A percentile compares a stretch with the other conserved stretches of the same genome.
phyloP scores from a whole-genome alignment of 37 sponge, comb jelly and placozoan genomes.

The Cliona cf. orientalis region DNA sequence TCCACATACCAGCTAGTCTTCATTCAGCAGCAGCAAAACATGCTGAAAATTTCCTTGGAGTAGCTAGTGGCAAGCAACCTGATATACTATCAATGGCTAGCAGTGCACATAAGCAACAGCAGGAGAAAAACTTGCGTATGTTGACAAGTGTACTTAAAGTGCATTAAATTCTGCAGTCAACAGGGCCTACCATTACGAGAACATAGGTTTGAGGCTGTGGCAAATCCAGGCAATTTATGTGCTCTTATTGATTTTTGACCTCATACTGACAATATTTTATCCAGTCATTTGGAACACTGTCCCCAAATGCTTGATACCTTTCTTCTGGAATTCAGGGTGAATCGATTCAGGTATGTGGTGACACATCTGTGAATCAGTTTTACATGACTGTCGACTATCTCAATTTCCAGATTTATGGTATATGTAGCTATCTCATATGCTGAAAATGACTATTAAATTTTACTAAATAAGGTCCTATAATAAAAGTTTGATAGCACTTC shows the following conservation, averaged over 20 bases:
- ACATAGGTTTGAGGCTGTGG: neutral
- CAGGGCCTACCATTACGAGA: neutral
- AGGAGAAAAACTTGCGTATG: neutral
- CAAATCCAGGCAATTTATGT: slow-evolving; percentile 9
- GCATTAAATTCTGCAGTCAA: neutral
- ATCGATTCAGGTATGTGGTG: neutral
- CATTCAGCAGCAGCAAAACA: neutral
- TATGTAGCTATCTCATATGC: too few relatives aligned
- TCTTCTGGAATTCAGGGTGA: neutral
- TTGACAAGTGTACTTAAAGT: neutral
- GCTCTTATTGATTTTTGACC: slow-evolving; percentile 5
- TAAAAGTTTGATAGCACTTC: too few relatives aligned
- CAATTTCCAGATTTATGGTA: too few relatives aligned
- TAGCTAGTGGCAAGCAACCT: neutral
- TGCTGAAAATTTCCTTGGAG: neutral
- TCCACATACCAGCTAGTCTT: neutral
- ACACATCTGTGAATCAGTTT: neutral
- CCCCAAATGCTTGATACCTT: neutral
- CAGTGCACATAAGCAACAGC: neutral
- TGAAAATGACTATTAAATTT: too few relatives aligned
- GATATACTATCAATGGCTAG: neutral
- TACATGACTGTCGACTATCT: neutral
- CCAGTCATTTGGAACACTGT: neutral
- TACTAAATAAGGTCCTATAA: too few relatives aligned
- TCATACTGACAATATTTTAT: slow-evolving; percentile 5